A percentile compares a stretch with the other conserved stretches of the same genome.
These are phyloP conservation scores for Zootoca vivipara DNA, from an alignment of 2,113 vertebrate species.

Conservation along the genomic window DNA sequence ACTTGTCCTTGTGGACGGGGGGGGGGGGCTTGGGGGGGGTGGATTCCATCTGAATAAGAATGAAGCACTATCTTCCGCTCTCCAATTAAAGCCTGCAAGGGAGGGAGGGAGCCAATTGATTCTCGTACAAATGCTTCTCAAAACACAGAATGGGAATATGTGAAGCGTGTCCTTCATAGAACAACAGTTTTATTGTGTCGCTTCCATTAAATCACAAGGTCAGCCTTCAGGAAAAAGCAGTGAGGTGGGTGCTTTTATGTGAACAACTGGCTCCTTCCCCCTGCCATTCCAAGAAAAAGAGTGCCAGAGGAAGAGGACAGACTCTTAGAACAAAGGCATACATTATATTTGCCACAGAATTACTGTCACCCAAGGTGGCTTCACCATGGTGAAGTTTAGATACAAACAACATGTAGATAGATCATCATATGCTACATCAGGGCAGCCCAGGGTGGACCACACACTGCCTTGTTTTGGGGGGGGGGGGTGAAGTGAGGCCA, in stretches of 20 bases:
- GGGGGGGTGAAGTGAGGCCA: no score
- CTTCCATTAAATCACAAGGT: conserved; percentile 24
- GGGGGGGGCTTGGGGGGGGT: no score
- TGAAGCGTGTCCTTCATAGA: conserved; percentile 33
- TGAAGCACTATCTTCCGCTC: conserved; percentile 2
- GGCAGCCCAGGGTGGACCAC: no score
- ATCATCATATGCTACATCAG: background rate
- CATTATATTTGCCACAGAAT: background rate
- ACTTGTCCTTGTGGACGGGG: background rate
- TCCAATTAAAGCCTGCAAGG: background rate
- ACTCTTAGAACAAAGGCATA: background rate
- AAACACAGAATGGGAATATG: conserved; percentile 4
- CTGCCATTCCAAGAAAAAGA: background rate
- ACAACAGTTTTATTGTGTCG: conserved; percentile 28
- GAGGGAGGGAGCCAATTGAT: background rate
- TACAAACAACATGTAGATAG: background rate
- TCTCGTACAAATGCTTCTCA: background rate
- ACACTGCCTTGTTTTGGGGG: no score
- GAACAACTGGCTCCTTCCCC: background rate
- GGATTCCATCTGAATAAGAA: background rate
- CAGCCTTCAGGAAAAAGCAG: background rate
- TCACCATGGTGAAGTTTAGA: background rate
- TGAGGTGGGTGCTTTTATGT: background rate
- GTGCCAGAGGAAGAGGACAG: background rate
- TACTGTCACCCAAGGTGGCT: background rate